phyloP scores from a whole-genome alignment of 2,888 invertebrate genomes.

The Corbicula japonica region DNA sequence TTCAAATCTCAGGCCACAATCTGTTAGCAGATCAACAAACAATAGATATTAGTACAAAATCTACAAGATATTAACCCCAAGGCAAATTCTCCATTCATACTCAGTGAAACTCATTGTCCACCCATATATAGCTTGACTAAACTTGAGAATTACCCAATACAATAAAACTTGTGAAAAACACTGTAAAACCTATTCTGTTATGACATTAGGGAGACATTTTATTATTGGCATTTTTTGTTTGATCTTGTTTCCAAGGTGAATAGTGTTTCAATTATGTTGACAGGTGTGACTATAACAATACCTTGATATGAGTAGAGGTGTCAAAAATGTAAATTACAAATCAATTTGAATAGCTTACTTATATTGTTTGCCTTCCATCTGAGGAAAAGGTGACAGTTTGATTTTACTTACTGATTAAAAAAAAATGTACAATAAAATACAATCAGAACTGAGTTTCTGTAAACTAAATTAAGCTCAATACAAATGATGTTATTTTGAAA shows the following conservation, averaged over 20 bases:
- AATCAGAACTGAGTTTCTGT: neutral
- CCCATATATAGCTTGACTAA: slow-evolving; percentile 11
- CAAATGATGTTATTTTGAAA: slow-evolving; percentile 1
- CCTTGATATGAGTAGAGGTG: slow-evolving; percentile 42
- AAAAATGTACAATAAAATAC: neutral
- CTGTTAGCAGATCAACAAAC: slow-evolving; percentile 38
- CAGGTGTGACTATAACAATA: slow-evolving; percentile 14
- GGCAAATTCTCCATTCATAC: slow-evolving; percentile 33
- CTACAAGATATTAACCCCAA: slow-evolving; percentile 32
- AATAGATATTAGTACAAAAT: slow-evolving; percentile 46
- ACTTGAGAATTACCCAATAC: slow-evolving; percentile 35
- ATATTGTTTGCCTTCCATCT: neutral
- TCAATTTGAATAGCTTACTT: slow-evolving; percentile 1
- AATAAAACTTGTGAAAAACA: slow-evolving; percentile 62
- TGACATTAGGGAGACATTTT: slow-evolving; percentile 23
- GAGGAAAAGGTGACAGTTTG: neutral
- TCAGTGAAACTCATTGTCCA: slow-evolving; percentile 43
- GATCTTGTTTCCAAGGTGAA: slow-evolving; percentile 40
- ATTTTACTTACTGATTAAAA: neutral
- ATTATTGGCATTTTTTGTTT: slow-evolving; percentile 26
- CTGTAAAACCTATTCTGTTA: slow-evolving; percentile 36
- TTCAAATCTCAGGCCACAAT: slow-evolving; percentile 30
- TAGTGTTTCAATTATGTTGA: slow-evolving; percentile 20
- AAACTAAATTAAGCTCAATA: neutral
- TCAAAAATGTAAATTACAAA: slow-evolving; percentile 9